These are phyloP conservation scores for Magallana gigas DNA, from an alignment of 1,140 invertebrate genomes.

Conservation along the genomic window DNA sequence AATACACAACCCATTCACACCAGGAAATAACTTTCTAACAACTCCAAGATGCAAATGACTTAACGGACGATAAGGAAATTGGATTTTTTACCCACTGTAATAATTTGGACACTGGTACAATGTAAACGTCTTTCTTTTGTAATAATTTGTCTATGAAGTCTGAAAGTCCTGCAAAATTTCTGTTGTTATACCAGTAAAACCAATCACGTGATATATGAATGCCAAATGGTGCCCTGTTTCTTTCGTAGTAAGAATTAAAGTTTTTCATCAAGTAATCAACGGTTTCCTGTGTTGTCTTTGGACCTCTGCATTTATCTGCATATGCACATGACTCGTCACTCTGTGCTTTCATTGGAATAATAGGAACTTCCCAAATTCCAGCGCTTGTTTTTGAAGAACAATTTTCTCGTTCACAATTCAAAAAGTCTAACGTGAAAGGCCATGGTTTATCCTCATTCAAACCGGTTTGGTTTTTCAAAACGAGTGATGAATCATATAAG, in stretches of 20 bases:
- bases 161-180: slow-evolving; percentile 63
- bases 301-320: slow-evolving; percentile 56
- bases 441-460: slow-evolving; percentile 51
- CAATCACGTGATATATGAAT: slow-evolving; percentile 67
- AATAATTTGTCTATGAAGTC: slow-evolving; percentile 64
- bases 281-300: slow-evolving; percentile 54
- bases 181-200: slow-evolving; percentile 65
- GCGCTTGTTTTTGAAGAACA: slow-evolving; percentile 59
- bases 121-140: slow-evolving; percentile 61
- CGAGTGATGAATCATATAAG: slow-evolving; percentile 65
- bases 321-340: slow-evolving; percentile 55
- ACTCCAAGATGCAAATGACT: neutral
- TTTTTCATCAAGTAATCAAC: slow-evolving; percentile 63
- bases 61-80: slow-evolving; percentile 18
- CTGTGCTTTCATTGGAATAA: slow-evolving; percentile 54
- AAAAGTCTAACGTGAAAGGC: slow-evolving; percentile 68
- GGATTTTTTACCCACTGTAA: slow-evolving; percentile 65
- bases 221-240: slow-evolving; percentile 66
- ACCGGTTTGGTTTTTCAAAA: slow-evolving; percentile 39
- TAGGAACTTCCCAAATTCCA: slow-evolving; percentile 68
- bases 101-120: slow-evolving; percentile 59
- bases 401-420: slow-evolving; percentile 52
- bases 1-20: neutral
- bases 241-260: slow-evolving; percentile 65
- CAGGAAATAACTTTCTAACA: neutral